These are phyloP conservation scores for Darevskia mixta DNA, from an alignment of 2,797 vertebrate genomes.

Conservation along the genomic window DNA sequence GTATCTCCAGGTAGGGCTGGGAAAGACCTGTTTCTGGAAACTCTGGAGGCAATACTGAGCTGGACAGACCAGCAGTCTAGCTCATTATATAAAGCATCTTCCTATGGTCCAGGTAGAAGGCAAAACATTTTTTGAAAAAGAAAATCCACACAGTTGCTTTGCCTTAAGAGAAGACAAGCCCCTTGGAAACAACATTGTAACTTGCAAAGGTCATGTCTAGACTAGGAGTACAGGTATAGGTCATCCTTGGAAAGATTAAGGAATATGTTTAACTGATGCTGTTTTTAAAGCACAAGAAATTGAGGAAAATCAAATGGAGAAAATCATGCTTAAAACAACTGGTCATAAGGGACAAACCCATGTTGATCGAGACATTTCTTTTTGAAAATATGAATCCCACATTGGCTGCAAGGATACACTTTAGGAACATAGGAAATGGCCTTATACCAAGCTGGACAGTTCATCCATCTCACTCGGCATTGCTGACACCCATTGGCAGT, in stretches of 20 bases:
- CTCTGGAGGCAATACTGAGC: too few relatives aligned
- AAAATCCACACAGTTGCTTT: neutral
- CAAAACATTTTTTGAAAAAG: neutral
- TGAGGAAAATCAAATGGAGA: neutral
- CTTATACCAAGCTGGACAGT: too few relatives aligned
- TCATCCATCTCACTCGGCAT: too few relatives aligned
- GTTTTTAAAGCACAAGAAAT: neutral
- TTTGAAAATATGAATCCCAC: neutral
- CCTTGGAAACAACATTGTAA: constrained; percentile 10
- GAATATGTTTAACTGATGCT: neutral
- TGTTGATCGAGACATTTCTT: neutral
- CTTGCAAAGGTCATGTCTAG: neutral
- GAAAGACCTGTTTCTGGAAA: too few relatives aligned
- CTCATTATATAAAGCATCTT: too few relatives aligned
- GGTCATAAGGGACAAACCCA: neutral
- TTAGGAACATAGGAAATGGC: too few relatives aligned
- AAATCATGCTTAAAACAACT: neutral
- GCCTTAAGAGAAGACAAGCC: constrained; percentile 10
- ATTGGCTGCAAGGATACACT: neutral
- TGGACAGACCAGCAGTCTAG: too few relatives aligned
- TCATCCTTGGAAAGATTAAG: constrained; percentile 24
- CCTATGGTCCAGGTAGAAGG: neutral
- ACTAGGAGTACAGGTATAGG: neutral
- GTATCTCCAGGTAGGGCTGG: too few relatives aligned
- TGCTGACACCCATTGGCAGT: neutral